Evolutionary conservation across 2,888 invertebrate genomes (phyloP), one percentile per base, ranked within the genome.

Genomic region (Archips xylosteana): DNA sequence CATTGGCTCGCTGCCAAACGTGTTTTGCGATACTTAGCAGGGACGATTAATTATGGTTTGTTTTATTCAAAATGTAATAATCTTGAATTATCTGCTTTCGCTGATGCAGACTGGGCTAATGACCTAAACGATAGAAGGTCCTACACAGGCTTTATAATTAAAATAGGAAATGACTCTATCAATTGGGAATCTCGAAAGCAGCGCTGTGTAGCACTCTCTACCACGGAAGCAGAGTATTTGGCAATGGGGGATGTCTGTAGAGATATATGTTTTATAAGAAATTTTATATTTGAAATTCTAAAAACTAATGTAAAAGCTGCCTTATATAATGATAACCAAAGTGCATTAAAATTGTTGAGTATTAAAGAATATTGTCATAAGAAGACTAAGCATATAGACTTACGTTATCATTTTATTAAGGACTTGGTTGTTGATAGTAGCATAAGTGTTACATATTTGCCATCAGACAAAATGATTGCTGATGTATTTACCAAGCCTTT

Each of bases 1-100:
- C 80, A 78, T 54, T 78, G 74, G 75, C 60, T 13, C 47, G 67
- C 71, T 57, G 79, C 78, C 3, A 80, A 79, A 69, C 71, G 76
- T 54, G 60, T 78, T 4, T 62, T 80, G 45, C 73, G 66, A 54
- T 78, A 79, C 65, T 75, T 79, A 60, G 23, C 65, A 3, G 70
- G 71, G 23, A 78, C 78, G 12, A 75, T 70, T 45, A 49, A 72
- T 71, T 72, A 73, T 69, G 36, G 69, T 73, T 63, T 79, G 12
- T 69, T 66, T 12, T 76, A 59, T 45, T 15, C n/a, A 54, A 68
- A 66, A 13, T 36, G 45, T 45, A 60, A 62, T 54, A 57, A 60
- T 62, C 65, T 71, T 36, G 15, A 75, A n/a, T 45, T 77, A 10
- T 60, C 10, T 9, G 75, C 65, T n/a, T 77, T 39, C 61, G 67